A percentile compares a stretch with the other conserved stretches of the same genome.
Conservation (phyloP, 2,113 vertebrate genomes). For the Rutilus rutilus region DNA sequence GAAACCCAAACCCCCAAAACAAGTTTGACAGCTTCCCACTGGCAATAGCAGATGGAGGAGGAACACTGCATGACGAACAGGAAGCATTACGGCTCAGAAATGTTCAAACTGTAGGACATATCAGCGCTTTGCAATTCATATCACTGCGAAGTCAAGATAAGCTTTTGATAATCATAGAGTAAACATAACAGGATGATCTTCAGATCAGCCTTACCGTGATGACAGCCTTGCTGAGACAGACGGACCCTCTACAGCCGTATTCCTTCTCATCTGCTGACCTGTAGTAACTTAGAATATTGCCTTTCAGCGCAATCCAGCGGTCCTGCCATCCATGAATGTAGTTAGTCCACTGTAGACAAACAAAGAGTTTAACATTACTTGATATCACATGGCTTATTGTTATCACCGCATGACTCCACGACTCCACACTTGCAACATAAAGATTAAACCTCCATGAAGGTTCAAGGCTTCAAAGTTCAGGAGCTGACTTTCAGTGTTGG, state of each 20-base stretch:
- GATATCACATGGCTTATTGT: background rate
- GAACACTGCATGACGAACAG: background rate
- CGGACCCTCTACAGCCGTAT: slow-evolving; percentile 94
- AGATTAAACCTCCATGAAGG: slow-evolving; percentile 2
- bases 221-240: slow-evolving; percentile 95
- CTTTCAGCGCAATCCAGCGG: slow-evolving; percentile 95
- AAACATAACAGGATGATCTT: background rate
- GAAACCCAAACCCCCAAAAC: background rate
- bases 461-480: slow-evolving; percentile 12
- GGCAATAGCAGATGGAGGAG: background rate
- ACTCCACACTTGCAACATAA: background rate
- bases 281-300: slow-evolving; percentile 94
- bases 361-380: background rate
- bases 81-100: background rate
- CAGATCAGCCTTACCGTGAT: slow-evolving; percentile 85
- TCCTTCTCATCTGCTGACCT: slow-evolving; percentile 96
- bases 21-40: background rate
- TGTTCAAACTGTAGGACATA: background rate
- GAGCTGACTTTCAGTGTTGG: background rate
- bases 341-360: slow-evolving; percentile 91
- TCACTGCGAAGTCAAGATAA: background rate
- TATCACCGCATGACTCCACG: background rate
- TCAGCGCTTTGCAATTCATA: background rate
- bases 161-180: background rate
- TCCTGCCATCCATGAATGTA: slow-evolving; percentile 99